Evolutionary conservation across 2,113 vertebrate species (phyloP).

Genomic region (Laterallus jamaicensis): DNA sequence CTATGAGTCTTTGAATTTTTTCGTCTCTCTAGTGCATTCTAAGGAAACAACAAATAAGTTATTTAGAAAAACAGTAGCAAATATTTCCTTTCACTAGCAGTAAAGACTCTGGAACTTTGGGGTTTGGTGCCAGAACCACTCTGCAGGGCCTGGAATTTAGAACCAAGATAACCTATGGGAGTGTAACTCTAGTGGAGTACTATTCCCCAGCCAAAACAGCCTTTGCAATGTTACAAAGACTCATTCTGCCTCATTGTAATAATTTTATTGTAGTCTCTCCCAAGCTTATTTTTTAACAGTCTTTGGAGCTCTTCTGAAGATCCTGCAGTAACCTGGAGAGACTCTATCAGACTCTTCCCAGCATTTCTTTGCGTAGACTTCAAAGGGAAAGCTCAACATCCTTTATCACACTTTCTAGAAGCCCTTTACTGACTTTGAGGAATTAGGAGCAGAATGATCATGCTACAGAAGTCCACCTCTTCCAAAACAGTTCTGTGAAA

Average conservation of each 20-base stretch:
- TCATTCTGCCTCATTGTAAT: not conserved
- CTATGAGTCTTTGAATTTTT: slow-evolving; percentile 84
- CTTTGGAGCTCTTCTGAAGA: not conserved
- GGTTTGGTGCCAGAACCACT: not conserved
- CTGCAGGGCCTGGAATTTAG: not conserved
- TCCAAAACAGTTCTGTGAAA: not conserved
- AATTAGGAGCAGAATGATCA: not conserved
- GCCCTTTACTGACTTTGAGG: not conserved
- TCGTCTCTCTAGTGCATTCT: slow-evolving; percentile 92
- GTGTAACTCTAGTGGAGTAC: not conserved
- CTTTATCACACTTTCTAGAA: not conserved
- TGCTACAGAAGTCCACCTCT: not conserved
- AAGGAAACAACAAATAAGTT: slow-evolving; percentile 41
- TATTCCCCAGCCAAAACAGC: not conserved
- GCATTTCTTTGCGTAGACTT: not conserved
- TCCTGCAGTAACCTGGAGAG: not conserved
- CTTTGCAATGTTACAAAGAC: not conserved
- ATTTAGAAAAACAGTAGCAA: not conserved
- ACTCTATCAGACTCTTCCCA: not conserved
- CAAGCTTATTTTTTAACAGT: not conserved
- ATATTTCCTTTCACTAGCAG: not conserved
- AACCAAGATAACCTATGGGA: not conserved
- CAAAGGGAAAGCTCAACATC: not conserved
- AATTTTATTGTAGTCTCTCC: not conserved
- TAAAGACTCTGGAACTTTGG: not conserved